Conservation (phyloP, 2,888 invertebrate genomes). For the Girardia tigrina region DNA sequence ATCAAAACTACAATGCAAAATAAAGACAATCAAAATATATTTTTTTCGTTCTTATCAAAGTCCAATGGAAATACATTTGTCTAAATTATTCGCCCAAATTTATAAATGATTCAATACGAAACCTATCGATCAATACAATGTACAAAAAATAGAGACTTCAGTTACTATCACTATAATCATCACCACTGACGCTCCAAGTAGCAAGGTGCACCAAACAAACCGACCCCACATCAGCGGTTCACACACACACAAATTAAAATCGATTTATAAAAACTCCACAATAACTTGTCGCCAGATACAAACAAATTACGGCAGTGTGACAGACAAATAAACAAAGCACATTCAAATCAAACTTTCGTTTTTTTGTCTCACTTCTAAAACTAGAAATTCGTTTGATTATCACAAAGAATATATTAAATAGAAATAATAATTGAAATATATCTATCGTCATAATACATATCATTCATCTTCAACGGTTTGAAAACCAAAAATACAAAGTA, state of each 20-base stretch:
- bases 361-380: not conserved
- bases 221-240: too few species aligned
- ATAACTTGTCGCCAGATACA: not conserved
- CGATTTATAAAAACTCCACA: not conserved
- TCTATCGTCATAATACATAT: not conserved
- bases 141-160: conserved; percentile 8
- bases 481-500: not conserved
- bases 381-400: too few species aligned
- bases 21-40: not conserved
- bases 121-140: not conserved
- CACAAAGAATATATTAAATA: not conserved
- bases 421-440: conserved; percentile 6
- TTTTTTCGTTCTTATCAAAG: not conserved
- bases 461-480: not conserved
- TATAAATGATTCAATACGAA: not conserved
- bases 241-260: not conserved
- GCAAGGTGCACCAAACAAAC: not conserved
- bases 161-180: not conserved
- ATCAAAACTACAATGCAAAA: not conserved
- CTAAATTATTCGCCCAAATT: not conserved
- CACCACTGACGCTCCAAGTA: not conserved
- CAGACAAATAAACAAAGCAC: not conserved
- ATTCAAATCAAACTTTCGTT: not conserved
- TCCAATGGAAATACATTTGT: not conserved
- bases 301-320: not conserved